phyloP scores from a whole-genome alignment of 2,113 vertebrate genomes.

The Calidris pugnax region DNA sequence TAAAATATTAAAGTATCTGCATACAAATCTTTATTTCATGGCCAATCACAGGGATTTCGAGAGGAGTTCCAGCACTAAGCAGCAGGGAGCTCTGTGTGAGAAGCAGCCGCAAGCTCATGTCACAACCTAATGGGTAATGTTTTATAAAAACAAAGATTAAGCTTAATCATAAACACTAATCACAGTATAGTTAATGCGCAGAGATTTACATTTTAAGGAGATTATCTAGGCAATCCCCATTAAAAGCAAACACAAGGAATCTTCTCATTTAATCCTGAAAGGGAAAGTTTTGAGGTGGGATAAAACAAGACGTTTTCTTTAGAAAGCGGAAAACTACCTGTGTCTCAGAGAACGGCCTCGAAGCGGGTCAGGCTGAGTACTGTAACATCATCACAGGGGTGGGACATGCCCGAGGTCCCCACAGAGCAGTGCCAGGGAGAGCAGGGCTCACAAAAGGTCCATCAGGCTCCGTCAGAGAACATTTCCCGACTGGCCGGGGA shows the following conservation, averaged over 20 bases:
- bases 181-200: neutral
- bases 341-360: neutral
- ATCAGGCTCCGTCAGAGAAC: neutral
- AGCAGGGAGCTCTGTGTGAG: neutral
- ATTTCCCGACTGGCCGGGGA: neutral
- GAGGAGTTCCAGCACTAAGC: neutral
- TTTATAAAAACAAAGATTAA: neutral
- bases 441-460: neutral
- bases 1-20: neutral
- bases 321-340: neutral
- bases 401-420: fast-evolving
- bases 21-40: neutral
- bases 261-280: neutral
- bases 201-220: neutral
- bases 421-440: neutral
- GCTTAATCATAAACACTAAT: neutral
- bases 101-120: neutral
- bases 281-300: neutral
- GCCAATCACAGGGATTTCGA: neutral
- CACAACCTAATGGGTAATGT: neutral
- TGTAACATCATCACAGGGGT: fast-evolving
- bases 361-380: fast-evolving
- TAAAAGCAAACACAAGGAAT: neutral
- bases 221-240: neutral
- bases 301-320: neutral